These are phyloP conservation scores for Leucoraja ocellata DNA, from an alignment of 2,797 vertebrate genomes.

Conservation along the genomic window DNA sequence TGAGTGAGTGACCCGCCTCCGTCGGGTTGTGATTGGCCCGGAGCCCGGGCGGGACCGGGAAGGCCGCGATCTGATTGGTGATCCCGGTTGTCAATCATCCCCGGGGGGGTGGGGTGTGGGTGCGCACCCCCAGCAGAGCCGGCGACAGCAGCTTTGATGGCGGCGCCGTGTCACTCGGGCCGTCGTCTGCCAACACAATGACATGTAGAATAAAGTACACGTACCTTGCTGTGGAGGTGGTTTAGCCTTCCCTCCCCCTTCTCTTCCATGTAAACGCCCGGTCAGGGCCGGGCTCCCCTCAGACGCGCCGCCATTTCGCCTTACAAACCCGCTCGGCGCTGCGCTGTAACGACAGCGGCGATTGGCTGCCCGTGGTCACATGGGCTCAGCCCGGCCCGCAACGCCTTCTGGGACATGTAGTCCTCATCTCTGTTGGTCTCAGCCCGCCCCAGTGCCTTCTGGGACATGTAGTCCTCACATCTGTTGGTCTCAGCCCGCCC, in stretches of 20 bases:
- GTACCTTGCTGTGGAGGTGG: neutral
- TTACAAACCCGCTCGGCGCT: slow-evolving; percentile 49
- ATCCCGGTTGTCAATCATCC: neutral
- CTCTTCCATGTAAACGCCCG: neutral
- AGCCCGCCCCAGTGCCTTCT: neutral
- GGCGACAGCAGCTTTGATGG: neutral
- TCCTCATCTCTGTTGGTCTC: slow-evolving; percentile 7
- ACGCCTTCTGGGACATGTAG: slow-evolving; percentile 48
- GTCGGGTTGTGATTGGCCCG: neutral
- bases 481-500: no score
- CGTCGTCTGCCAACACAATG: neutral
- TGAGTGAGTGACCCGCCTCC: neutral
- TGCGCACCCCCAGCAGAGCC: neutral
- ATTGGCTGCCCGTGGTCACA: slow-evolving; percentile 43
- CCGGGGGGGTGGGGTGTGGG: no score
- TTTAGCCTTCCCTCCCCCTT: slow-evolving; percentile 37
- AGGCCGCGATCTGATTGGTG: neutral
- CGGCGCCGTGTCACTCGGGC: neutral
- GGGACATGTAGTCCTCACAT: slow-evolving; percentile 46
- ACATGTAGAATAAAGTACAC: neutral
- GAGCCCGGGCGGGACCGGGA: neutral
- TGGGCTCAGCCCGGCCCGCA: neutral
- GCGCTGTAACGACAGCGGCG: slow-evolving; percentile 50
- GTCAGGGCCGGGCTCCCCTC: slow-evolving; percentile 39
- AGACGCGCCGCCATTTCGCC: slow-evolving; percentile 47